A percentile compares a stretch with the other conserved stretches of the same genome.
Evolutionary conservation across 2,888 invertebrate genomes (phyloP).

Genomic region (Conus canariensis): DNA sequence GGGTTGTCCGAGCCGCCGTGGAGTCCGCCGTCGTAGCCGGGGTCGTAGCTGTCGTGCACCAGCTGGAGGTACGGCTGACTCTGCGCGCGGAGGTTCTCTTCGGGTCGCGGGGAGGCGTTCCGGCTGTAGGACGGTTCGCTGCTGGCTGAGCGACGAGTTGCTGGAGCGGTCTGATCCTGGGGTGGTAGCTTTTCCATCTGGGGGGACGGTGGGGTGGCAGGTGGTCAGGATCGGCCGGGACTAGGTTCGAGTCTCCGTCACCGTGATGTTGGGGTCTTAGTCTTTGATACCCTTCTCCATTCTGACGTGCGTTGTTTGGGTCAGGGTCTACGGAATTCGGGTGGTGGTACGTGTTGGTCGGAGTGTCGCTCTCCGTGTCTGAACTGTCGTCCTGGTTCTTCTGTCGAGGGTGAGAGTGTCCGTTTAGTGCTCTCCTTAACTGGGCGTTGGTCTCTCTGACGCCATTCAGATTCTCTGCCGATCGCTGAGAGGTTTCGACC

Average conservation of each 20-base stretch:
- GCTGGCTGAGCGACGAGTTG: background rate
- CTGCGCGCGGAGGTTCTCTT: background rate
- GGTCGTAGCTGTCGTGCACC: conserved; percentile 30
- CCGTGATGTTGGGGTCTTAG: background rate
- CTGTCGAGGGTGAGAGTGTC: too few species aligned
- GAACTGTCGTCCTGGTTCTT: background rate
- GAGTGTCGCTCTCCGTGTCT: conserved; percentile 1
- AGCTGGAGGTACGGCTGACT: conserved; percentile 19
- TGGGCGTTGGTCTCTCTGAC: background rate
- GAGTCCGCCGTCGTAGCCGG: background rate
- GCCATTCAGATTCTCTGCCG: background rate
- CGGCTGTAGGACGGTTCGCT: conserved; percentile 32
- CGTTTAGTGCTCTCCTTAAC: background rate
- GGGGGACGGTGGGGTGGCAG: background rate
- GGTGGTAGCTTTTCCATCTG: background rate
- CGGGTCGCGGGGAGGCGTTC: conserved; percentile 16
- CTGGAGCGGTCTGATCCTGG: background rate
- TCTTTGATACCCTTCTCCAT: background rate
- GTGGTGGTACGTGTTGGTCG: background rate
- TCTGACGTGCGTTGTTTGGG: background rate
- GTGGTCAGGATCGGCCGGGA: background rate
- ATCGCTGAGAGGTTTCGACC: background rate
- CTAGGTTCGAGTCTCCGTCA: background rate
- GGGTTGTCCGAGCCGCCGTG: background rate
- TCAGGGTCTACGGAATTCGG: background rate